Base-by-base conservation (phyloP, 2,797 vertebrate genomes). In the Acanthurus leucopareius region DNA sequence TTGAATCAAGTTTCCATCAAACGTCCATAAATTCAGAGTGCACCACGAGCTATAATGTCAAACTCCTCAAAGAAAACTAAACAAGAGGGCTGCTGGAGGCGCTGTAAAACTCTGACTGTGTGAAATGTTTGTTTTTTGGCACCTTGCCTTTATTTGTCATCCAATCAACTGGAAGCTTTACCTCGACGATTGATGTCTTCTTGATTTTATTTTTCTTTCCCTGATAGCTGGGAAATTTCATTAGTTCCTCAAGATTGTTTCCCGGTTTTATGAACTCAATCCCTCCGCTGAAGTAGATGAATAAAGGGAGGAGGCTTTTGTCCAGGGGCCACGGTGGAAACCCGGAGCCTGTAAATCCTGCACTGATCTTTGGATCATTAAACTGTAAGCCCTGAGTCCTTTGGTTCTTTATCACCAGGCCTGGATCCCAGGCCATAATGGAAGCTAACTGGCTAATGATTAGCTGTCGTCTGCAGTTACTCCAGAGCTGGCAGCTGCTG, bases 391-490 rank as follows among this genome's bases (percentile, higher is more conserved):
- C 80, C 66, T 25, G 66, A 84, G 83, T 86, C 82, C 69, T 89
- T 84, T 80, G 88, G 83, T 92, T 90, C 88, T 93, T 94, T 92
- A 92, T 93, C 89, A 89, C 90, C 87, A 79, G 79, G 84, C 81
- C 76, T 79, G 86, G 86, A 92, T 93, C 86, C 86, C 86, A 67
- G 85, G 77, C 85, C 84, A 83, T 93, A 92, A 94, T 91, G 67
- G 89, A 82, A 88, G 89, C 91, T 93, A 93, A 93, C 91, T 92
- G 91, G 92, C 91, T 92, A 93, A 93, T 93, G 91, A 94, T 94
- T 93, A 93, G 92, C 93, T 91, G 92, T 94, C 91, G 49, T 67
- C 77, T 56, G 45, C 86, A 87, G 84, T 82, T 75, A 73, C 80
- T 85, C 57, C 84, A 69, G 75, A 73, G 67, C 82, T 72, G 82